Evolutionary conservation across 2,888 invertebrate species (phyloP).

Genomic region (Chaitophorus viminalis): DNA sequence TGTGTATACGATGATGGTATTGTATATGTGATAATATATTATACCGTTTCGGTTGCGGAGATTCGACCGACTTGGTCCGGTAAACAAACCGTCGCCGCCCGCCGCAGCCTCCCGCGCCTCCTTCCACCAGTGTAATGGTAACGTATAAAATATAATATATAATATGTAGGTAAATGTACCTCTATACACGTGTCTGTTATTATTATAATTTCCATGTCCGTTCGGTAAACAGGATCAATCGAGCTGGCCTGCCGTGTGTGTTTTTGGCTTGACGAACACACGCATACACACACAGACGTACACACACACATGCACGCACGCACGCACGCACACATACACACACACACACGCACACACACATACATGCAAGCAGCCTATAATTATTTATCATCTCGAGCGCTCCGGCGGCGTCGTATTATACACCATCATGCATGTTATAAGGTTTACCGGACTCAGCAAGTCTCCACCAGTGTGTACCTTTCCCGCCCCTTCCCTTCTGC

Average conservation of each 20-base stretch:
- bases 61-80: too few relatives aligned
- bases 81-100: too few relatives aligned
- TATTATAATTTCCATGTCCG: slow-evolving; percentile 37
- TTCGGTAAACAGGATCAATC: slow-evolving; percentile 50
- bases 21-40: too few relatives aligned
- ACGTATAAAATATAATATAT: neutral
- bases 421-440: too few relatives aligned
- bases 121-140: neutral
- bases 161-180: too few relatives aligned
- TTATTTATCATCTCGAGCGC: slow-evolving; percentile 12
- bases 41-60: neutral
- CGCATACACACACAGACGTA: too few relatives aligned
- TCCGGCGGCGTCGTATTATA: too few relatives aligned
- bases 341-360: neutral
- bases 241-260: slow-evolving; percentile 25
- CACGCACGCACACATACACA: neutral
- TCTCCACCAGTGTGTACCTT: too few relatives aligned
- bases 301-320: neutral
- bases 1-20: too few relatives aligned
- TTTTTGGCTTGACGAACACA: neutral
- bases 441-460: too few relatives aligned
- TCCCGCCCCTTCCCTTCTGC: too few relatives aligned
- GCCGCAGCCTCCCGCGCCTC: neutral
- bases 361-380: neutral
- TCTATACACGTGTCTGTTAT: neutral